These are phyloP conservation scores for Artibeus lituratus DNA, from an alignment of 2,797 vertebrate species.

Conservation along the genomic window DNA sequence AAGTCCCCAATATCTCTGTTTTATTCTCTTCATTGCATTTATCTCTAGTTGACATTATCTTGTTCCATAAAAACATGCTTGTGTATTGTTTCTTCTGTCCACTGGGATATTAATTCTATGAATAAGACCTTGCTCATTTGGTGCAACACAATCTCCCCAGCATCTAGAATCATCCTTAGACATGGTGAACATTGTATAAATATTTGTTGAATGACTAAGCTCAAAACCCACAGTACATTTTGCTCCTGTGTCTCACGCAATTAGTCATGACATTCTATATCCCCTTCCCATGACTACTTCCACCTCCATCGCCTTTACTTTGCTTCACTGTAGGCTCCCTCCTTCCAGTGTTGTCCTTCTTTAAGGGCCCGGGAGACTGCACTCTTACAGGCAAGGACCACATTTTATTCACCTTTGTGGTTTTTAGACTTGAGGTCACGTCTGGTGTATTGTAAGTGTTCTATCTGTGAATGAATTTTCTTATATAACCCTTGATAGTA, in stretches of 20 bases:
- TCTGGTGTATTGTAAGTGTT: neutral
- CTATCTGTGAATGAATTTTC: neutral
- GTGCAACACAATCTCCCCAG: neutral
- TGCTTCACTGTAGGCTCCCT: neutral
- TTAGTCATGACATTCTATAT: neutral
- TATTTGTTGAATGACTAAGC: neutral
- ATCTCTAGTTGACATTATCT: neutral
- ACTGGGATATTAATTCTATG: neutral
- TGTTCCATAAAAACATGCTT: neutral
- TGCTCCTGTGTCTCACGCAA: neutral
- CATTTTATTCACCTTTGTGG: neutral
- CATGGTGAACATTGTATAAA: neutral
- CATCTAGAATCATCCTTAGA: neutral
- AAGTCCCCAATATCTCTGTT: neutral
- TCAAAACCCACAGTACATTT: neutral
- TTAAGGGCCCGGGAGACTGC: neutral
- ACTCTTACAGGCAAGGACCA: neutral
- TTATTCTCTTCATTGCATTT: neutral
- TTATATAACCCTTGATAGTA: neutral
- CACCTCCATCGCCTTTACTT: neutral
- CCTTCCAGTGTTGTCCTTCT: neutral
- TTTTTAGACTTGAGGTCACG: neutral
- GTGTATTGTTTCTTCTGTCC: neutral
- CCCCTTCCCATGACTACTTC: neutral
- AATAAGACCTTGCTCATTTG: neutral